Evolutionary conservation across 2,797 vertebrate species (phyloP).

Genomic region (Fistularia tabacaria): DNA sequence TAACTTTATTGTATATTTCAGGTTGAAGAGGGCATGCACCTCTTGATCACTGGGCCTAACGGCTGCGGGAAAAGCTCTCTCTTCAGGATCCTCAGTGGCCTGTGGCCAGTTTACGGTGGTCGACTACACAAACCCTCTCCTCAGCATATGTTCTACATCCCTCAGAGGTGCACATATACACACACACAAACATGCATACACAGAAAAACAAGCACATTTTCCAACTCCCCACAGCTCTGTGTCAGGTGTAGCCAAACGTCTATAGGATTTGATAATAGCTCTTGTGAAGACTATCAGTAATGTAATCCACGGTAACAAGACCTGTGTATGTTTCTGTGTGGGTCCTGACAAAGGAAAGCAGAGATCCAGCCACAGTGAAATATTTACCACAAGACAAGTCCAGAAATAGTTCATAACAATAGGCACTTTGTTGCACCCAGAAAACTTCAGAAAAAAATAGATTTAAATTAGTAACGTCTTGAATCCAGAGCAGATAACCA

Average conservation of each 20-base stretch:
- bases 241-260: conserved; percentile 1
- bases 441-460: no score
- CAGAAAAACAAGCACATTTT: background rate
- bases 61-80: conserved; percentile 95
- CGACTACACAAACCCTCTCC: conserved; percentile 88
- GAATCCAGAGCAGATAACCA: no score
- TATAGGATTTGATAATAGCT: conserved; percentile 9
- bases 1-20: background rate
- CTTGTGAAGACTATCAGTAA: conserved; percentile 25
- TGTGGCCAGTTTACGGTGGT: conserved; percentile 94
- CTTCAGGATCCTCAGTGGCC: conserved; percentile 90
- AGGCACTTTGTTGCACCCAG: no score
- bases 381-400: conserved; percentile 56
- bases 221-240: background rate
- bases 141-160: conserved; percentile 94
- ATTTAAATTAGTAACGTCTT: no score
- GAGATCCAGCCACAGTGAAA: conserved; percentile 59
- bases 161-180: conserved; percentile 80
- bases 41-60: conserved; percentile 92
- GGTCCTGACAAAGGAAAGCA: conserved; percentile 46
- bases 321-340: conserved; percentile 11
- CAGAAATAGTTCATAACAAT: no score
- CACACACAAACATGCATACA: background rate
- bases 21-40: conserved; percentile 92
- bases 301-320: conserved; percentile 47